phyloP scores from a whole-genome alignment of 2,113 vertebrate species.

The Dascyllus trimaculatus region DNA sequence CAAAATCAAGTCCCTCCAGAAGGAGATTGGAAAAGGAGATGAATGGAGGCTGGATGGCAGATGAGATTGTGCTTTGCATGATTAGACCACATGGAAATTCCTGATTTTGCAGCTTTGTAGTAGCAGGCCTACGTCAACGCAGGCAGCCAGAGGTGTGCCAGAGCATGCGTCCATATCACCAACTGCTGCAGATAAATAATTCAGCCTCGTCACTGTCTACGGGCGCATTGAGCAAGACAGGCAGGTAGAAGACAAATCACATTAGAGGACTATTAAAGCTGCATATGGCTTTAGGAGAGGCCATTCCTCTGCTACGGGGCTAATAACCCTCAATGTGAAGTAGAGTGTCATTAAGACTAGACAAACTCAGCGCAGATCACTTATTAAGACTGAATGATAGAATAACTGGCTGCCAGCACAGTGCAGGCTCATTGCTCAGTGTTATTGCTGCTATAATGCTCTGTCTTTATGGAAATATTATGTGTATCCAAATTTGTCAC shows the following conservation, averaged over 20 bases:
- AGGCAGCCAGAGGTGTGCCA: constrained; percentile 2
- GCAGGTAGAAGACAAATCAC: constrained; percentile 77
- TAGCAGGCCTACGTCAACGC: constrained; percentile 22
- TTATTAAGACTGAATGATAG: constrained; percentile 51
- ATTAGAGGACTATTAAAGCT: constrained; percentile 76
- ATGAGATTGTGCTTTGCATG: constrained; percentile 36
- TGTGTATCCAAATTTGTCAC: constrained; percentile 27
- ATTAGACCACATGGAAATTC: constrained; percentile 61
- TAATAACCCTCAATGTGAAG: constrained; percentile 64
- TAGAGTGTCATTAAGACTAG: constrained; percentile 63
- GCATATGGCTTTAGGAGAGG: constrained; percentile 56
- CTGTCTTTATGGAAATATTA: constrained; percentile 11
- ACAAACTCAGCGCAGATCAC: constrained; percentile 63
- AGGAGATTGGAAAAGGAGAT: background rate
- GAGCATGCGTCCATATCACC: constrained; percentile 51
- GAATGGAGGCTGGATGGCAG: constrained; percentile 13
- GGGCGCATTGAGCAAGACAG: constrained; percentile 66
- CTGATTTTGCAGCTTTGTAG: constrained; percentile 46
- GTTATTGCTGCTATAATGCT: constrained; percentile 30
- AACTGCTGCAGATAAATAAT: constrained; percentile 77
- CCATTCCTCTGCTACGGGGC: constrained; percentile 42
- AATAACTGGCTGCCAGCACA: constrained; percentile 49
- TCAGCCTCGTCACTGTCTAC: constrained; percentile 74
- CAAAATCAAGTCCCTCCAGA: background rate
- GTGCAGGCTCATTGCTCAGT: constrained; percentile 25